These are phyloP conservation scores for Triplophysa yarkandensis DNA, from an alignment of 2,797 vertebrate genomes.

Conservation along the genomic window DNA sequence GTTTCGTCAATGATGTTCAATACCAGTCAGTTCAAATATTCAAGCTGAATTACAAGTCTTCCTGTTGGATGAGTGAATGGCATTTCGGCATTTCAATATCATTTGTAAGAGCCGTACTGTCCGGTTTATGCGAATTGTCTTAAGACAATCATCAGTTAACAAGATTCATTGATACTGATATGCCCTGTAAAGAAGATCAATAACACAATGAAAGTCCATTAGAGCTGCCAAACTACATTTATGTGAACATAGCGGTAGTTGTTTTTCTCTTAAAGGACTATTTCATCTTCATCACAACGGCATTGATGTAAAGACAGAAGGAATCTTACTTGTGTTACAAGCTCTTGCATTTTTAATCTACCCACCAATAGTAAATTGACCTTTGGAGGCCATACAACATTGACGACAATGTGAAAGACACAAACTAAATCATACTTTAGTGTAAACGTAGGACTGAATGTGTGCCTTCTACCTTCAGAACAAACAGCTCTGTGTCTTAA, in stretches of 20 bases:
- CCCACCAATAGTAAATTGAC: slow-evolving; percentile 3
- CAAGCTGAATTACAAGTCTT: too few relatives aligned
- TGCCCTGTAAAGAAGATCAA: not conserved
- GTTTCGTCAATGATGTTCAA: too few relatives aligned
- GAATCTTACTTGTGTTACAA: slow-evolving; percentile 3
- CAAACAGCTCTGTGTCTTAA: not conserved
- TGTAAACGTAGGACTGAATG: not conserved
- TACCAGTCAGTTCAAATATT: too few relatives aligned
- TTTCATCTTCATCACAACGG: not conserved
- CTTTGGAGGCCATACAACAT: not conserved
- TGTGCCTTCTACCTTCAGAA: not conserved
- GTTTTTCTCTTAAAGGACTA: not conserved
- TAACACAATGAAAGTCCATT: slow-evolving; percentile 15
- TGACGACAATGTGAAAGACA: not conserved
- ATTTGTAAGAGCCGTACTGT: slow-evolving; percentile 23
- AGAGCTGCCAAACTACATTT: not conserved
- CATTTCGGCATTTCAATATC: slow-evolving; percentile 13
- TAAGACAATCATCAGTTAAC: not conserved
- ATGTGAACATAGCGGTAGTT: not conserved
- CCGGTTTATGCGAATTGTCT: not conserved
- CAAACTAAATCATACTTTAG: not conserved
- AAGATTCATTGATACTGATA: slow-evolving; percentile 26
- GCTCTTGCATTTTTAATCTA: slow-evolving; percentile 42
- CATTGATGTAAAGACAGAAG: too few relatives aligned
- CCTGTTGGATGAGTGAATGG: too few relatives aligned